phyloP scores from a whole-genome alignment of 1,140 invertebrate species.

The Caenorhabditis inopinata region DNA sequence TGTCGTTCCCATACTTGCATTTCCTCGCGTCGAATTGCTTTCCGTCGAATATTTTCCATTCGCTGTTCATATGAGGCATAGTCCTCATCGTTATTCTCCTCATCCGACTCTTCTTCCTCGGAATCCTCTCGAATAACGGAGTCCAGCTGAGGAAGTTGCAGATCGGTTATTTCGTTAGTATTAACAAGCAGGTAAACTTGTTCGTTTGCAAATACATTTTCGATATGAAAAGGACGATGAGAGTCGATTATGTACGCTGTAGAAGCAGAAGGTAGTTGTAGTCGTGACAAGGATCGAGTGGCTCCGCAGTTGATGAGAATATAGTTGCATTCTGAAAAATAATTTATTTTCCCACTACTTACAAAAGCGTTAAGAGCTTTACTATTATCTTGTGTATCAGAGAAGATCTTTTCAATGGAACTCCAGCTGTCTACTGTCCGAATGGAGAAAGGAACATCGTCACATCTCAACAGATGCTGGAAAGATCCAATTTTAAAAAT shows the following conservation, averaged over 20 bases:
- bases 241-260: slow-evolving; percentile 19
- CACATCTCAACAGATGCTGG: background rate
- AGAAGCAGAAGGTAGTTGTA: slow-evolving; percentile 1
- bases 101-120: slow-evolving; percentile 6
- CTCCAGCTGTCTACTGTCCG: background rate
- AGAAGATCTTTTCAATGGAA: background rate
- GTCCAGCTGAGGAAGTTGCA: background rate
- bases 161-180: background rate
- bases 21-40: background rate
- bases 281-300: background rate
- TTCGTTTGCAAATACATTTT: slow-evolving; percentile 5
- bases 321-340: background rate
- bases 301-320: slow-evolving; percentile 37
- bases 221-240: slow-evolving; percentile 4
- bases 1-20: slow-evolving; percentile 26
- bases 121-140: background rate
- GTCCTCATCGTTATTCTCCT: background rate
- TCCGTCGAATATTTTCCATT: slow-evolving; percentile 11
- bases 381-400: background rate
- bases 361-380: background rate
- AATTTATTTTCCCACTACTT: no score
- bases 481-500: no score
- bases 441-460: background rate
- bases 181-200: background rate
- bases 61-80: background rate